Conservation (phyloP, 1,140 invertebrate species). For the Acyrthosiphon pisum region DNA sequence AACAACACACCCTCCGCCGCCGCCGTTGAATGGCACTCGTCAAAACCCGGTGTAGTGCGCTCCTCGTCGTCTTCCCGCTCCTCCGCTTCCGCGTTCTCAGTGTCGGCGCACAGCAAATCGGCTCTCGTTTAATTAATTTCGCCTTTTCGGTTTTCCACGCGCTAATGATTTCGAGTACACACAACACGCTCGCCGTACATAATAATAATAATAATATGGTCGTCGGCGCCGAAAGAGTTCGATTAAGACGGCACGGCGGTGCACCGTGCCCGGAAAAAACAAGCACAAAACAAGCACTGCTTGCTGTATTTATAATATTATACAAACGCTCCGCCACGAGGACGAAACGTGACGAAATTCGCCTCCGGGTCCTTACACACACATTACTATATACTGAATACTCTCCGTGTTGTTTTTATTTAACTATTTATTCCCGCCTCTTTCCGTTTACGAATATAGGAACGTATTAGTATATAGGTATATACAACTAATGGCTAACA, state of each 20-base stretch:
- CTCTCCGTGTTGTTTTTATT: not conserved
- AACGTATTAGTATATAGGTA: no score
- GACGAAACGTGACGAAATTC: not conserved
- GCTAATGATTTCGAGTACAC: conserved; percentile 25
- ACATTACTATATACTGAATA: not conserved
- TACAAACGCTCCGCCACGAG: no score
- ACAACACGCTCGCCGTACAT: not conserved
- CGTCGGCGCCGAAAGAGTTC: not conserved
- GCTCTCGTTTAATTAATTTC: conserved; percentile 56
- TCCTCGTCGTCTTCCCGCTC: not conserved
- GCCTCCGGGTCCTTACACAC: not conserved
- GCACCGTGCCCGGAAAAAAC: not conserved
- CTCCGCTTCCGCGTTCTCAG: not conserved
- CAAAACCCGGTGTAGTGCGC: not conserved
- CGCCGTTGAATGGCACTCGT: conserved; percentile 31
- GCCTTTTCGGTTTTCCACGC: conserved; percentile 36
- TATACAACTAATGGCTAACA: no score
- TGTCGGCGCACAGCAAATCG: not conserved
- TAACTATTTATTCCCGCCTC: not conserved
- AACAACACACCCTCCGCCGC: not conserved
- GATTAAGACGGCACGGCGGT: not conserved
- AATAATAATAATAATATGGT: not conserved
- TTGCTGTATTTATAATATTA: not conserved
- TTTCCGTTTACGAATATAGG: not conserved
- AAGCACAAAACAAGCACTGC: no score